Evolutionary conservation across 2,113 vertebrate species (phyloP).

Genomic region (Athene cunicularia): DNA sequence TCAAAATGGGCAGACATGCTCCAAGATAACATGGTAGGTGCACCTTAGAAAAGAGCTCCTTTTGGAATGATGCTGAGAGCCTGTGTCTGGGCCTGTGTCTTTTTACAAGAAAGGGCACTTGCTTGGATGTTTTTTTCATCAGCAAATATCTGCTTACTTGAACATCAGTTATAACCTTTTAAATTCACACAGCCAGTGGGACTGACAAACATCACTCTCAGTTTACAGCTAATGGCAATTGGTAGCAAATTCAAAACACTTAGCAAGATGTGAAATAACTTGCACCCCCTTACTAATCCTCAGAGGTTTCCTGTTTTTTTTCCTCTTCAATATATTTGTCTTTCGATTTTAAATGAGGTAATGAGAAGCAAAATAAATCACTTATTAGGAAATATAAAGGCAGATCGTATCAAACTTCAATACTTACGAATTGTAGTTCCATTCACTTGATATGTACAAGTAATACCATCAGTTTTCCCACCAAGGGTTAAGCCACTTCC

Average conservation of each 20-base stretch:
- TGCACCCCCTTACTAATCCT: background rate
- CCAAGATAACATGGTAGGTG: background rate
- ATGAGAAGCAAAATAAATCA: fast-evolving
- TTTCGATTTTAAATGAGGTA: background rate
- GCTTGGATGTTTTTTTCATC: background rate
- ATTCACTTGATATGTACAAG: constrained; percentile 84
- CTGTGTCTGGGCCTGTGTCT: background rate
- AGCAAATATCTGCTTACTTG: background rate
- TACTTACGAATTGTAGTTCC: constrained; percentile 85
- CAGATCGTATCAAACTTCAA: fast-evolving
- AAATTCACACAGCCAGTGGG: background rate
- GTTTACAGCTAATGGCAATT: background rate
- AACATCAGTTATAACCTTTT: background rate
- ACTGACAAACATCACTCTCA: background rate
- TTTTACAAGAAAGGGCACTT: background rate
- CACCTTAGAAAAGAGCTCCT: background rate
- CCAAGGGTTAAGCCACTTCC: constrained; percentile 87
- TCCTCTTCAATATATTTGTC: background rate
- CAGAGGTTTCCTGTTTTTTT: background rate
- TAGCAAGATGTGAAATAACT: background rate
- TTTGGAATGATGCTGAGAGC: background rate
- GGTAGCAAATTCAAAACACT: background rate
- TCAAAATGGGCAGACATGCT: fast-evolving
- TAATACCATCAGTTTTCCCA: constrained; percentile 63
- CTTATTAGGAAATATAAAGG: background rate